Base-by-base conservation (phyloP, 2,113 vertebrate genomes). In the Oncorhynchus gorbuscha region DNA sequence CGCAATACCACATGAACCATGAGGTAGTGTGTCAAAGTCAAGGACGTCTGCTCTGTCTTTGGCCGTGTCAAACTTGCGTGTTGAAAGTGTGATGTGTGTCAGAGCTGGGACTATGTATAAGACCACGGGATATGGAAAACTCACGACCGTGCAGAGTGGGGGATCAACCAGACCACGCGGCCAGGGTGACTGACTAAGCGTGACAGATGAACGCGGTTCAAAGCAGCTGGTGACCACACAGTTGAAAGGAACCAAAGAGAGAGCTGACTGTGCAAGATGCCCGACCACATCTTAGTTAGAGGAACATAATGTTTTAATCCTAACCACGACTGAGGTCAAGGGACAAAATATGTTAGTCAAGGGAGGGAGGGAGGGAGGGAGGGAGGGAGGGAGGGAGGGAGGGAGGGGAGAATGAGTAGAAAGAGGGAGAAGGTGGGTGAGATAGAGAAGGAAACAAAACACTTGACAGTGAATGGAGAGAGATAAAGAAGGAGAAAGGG, bases 1-100 rank as follows among this genome's bases (percentile, higher is more conserved):
- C 20, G 2, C 5, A 91, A 89, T 79, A 68, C 9, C 26, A 18
- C 35, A 11, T 28, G 69, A 39, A 7, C 39, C 39, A 45, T 9
- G 9, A 61, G 39, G 39, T 45, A 45, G 39, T 45, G 39, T 45
- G 9, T 45, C 12, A 24, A 30, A 74, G 26, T 14, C 8, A 69
- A 45, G 18, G 67, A n/a, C 22, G 14, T 28, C 4, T 7, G 28
- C 30, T 67, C 39, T 45, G 39, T 45, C 39, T 45, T 45, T 9
- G 39, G 39, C 39, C 2, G 39, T 45, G 39, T 69, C 6, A 32
- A 69, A 62, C 59, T n/a, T 14, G 1, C 13, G 16, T 55, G 51
- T 18, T 18, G 61, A 22, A 11, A 22, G 11, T 64, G 61, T 64
- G 61, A n/a, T 28, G 26, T 28, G 26, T 67, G 65, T 32, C 7